Base-by-base conservation (phyloP, 2,113 vertebrate species). In the Amphilophus citrinellus region DNA sequence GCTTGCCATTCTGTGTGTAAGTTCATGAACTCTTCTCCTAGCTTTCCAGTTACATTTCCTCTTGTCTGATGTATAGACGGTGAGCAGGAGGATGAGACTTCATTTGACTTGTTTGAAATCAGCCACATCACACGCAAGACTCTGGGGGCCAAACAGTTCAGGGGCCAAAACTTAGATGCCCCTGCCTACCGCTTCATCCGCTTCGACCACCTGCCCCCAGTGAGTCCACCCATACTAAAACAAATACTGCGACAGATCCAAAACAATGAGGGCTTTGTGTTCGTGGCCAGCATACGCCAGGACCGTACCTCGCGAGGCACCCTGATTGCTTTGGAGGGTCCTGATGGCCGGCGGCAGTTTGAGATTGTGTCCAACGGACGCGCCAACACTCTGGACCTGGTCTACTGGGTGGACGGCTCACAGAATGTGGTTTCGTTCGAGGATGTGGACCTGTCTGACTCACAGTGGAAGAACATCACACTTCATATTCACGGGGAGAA, bases 391-490 rank as follows among this genome's bases (percentile, higher is more conserved):
- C 95, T 99, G 96, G 98, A 99, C 91, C 95, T 99, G 79, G 94
- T 96, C 22, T 99, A 98, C 92, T 98, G 97, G 97, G 84, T 96
- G 44, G 97, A 97, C 3, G 97, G 97, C 78, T 91, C 95, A 2
- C 97, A 96, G 92, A 98, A 98, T 0, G 91, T 97, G 58, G 94
- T 97, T 85, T 97, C 97, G 24, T 96, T 99, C 56, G 98, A 99
- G 95, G 98, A 99, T 0, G 98, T 99, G 94, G 98, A 99, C 90
- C 94, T 99, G 59, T 97, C 98, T 0, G 98, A 99, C 88, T 97
- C 97, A 0, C 97, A 97, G 80, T 99, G 98, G 98, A 98, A 99
- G 96, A 98, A 99, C 56, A 80, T 99, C 92, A 98, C 97, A 0
- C 95, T 99, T 86, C 98, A 99, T 61, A 92, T 99, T 92, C 95